Base-by-base conservation (phyloP, 2,888 invertebrate genomes). In the Chironomus tentans region DNA sequence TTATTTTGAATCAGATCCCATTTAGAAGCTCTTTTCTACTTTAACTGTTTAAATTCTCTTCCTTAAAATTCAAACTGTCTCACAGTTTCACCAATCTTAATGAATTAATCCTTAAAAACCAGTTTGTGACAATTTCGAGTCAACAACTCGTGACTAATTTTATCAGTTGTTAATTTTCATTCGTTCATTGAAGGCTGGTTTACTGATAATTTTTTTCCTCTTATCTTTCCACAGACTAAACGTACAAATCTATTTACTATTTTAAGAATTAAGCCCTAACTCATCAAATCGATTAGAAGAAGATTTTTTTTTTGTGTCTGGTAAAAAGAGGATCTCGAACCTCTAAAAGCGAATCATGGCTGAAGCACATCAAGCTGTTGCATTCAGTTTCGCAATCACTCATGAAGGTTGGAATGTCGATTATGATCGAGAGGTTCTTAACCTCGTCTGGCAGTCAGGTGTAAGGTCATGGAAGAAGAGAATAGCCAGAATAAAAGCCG, bases 401-500 rank as follows among this genome's bases (percentile, higher is more conserved):
- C 98, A 98, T 83, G 99, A 99, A 83, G 99, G 99, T 79, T 94
- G 98, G 88, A 95, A 97, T 82, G 94, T 99, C 74, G 95, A 98
- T 84, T 97, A 98, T 83, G 98, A 99, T 83, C 89, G 95, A 77
- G 98, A 99, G 85, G 97, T 98, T 5, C 88, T 99, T 12, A 91
- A 95, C 82, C 89, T 98, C 70, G 94, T 99, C 69, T 97, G 97
- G 94, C 90, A 94, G 80, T 96, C 97, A 24, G 98, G 98, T 68
- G 84, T 96, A 5, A 88, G 98, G 69, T 97, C 98, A 0, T 98
- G 97, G 95, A 97, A 95, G 82, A 96, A 97, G 82, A 88, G 97
- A 56, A 84, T 95, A 46, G 94, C 92, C 2, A 88, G 96, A 81
- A 93, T 97, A 83, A 91, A 98, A 97, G 99, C 98, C 83, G 95